Evolutionary conservation across 2,113 vertebrate genomes (phyloP).

Genomic region (Oophaga pumilio): DNA sequence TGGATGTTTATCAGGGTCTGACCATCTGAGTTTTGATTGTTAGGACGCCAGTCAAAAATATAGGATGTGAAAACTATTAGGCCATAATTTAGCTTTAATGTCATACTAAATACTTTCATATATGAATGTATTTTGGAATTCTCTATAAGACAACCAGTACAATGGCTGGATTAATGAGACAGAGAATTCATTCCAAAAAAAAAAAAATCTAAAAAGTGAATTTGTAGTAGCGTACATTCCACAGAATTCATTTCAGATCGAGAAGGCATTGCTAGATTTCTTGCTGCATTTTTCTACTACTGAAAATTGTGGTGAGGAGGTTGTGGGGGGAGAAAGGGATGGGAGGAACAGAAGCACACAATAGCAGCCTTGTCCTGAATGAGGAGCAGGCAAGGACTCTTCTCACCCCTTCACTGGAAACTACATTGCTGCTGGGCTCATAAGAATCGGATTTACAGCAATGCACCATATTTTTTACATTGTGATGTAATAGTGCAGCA

Average conservation of each 20-base stretch:
- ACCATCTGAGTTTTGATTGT: no score
- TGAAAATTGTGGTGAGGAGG: constrained; percentile 46
- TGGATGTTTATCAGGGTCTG: no score
- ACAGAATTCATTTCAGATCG: background rate
- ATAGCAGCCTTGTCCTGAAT: constrained; percentile 33
- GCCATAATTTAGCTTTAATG: background rate
- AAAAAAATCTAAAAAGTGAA: background rate
- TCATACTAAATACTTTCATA: background rate
- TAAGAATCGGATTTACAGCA: background rate
- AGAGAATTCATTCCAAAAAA: background rate
- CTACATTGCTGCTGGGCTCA: background rate
- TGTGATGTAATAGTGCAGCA: background rate
- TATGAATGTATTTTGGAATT: background rate
- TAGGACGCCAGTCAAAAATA: background rate
- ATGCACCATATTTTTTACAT: background rate
- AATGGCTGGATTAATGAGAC: background rate
- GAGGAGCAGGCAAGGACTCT: constrained; percentile 5
- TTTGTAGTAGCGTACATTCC: background rate
- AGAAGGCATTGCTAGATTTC: background rate
- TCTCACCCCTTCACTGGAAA: constrained; percentile 25
- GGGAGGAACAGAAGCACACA: constrained; percentile 17
- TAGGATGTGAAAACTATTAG: background rate
- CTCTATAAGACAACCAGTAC: background rate
- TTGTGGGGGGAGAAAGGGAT: constrained; percentile 35
- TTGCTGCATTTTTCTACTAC: constrained; percentile 9